Base-by-base conservation (phyloP, 2,888 invertebrate genomes). In the Andrena camellia region DNA sequence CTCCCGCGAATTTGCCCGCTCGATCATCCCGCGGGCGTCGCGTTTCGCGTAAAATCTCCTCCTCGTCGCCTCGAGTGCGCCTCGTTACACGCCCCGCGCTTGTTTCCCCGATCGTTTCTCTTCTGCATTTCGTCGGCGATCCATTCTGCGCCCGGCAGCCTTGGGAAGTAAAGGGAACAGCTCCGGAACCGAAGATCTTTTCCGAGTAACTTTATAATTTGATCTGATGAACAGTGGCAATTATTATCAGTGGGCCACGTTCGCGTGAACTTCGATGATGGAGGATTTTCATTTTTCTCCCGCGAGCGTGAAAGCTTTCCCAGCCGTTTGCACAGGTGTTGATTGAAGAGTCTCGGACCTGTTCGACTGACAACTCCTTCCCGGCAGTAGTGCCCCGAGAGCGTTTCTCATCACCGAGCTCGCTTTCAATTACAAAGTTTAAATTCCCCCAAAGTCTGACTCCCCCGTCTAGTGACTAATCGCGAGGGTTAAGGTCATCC, bases 1-100 rank as follows among this genome's bases (percentile, higher is more conserved):
- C 68, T 68, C 5, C 8, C 78, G 60, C 60, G 67, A 73, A 73
- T 78, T 78, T 67, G 35, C 26, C 2, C 74, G 63, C 42, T 48
- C 71, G 71, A 77, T 77, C 77, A 68, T 78, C 35, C 26, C 17
- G 2, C 68, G 13, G 50, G 54, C 67, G 50, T 78, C 78, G 50
- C 20, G 64, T 77, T 77, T 71, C 77, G 29, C 26, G 50, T 31
- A 6, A 64, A 63, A 52, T 20, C 5, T 62, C 35, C 73, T 23
- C 10, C 60, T 35, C n/a, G 50, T 42, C 13, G 54, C 48, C 10
- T 29, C 57, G 50, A 66, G 42, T 48, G 13, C 29, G 3, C 26
- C 26, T 31, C 57, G 63, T 63, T 54, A 64, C 13, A 57, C 70
- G 66, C 17, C 57, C 42, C 48, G 2, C 35, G 54, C 10, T 35